Percentiles rank a stretch among this genome's conserved stretches.
Conservation (phyloP, 1,140 invertebrate genomes). For the Lineus longissimus region DNA sequence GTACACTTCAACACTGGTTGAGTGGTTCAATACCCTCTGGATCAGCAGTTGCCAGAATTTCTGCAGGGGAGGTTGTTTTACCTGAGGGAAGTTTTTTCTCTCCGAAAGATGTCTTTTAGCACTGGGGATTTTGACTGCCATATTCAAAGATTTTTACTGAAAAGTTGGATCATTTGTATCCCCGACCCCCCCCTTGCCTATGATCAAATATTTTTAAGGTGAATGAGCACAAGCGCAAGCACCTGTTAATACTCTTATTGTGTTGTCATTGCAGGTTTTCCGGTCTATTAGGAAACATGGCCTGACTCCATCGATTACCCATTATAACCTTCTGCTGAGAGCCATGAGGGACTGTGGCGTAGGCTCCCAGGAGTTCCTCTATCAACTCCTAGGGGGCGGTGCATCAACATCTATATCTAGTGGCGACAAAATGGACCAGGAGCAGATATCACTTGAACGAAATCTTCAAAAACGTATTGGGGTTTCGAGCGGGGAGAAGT, state of each 20-base stretch:
- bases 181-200: not conserved
- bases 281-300: conserved; percentile 67
- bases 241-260: too few species aligned
- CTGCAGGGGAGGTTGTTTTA: too few species aligned
- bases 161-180: not conserved
- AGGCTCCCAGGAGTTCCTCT: conserved; percentile 63
- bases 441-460: too few species aligned
- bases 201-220: not conserved
- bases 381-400: conserved; percentile 40
- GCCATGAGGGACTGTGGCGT: conserved; percentile 74
- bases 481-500: too few species aligned
- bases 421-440: too few species aligned
- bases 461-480: too few species aligned
- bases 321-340: conserved; percentile 77
- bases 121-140: not conserved
- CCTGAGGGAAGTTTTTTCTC: not conserved
- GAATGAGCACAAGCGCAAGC: not conserved
- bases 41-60: too few species aligned
- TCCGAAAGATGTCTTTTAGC: conserved; percentile 2
- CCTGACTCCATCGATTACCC: conserved; percentile 66
- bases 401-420: too few species aligned
- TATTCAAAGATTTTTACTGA: too few species aligned
- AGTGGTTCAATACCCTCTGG: too few species aligned
- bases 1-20: too few species aligned
- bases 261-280: conserved; percentile 71